Evolutionary conservation across 2,113 vertebrate species (phyloP).

Genomic region (Numida meleagris): DNA sequence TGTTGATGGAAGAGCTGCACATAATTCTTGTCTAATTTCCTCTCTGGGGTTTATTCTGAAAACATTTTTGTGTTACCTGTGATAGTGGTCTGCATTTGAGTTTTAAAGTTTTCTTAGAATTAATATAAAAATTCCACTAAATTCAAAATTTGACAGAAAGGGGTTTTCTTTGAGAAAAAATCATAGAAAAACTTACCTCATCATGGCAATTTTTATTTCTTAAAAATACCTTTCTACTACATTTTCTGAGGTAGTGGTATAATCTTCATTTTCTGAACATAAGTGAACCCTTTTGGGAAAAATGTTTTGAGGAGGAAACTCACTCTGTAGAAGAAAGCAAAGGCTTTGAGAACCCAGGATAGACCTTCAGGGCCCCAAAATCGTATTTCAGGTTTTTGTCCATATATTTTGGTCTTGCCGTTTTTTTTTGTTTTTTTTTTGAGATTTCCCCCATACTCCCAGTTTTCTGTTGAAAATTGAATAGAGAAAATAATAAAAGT

Average conservation of each 20-base stretch:
- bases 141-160: not conserved
- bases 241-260: not conserved
- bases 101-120: not conserved
- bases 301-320: not conserved
- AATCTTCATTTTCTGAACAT: not conserved
- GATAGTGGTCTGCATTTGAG: not conserved
- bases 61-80: not conserved
- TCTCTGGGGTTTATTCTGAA: not conserved
- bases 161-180: not conserved
- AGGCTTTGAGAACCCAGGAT: not conserved
- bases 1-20: not conserved
- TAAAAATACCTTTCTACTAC: rapidly evolving
- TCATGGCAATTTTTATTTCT: not conserved
- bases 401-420: not conserved
- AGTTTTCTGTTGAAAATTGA: not conserved
- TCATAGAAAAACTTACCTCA: not conserved
- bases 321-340: not conserved
- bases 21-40: not conserved
- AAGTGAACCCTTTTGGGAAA: not conserved
- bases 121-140: not conserved
- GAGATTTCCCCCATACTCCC: not conserved
- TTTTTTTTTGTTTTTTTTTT: too few relatives aligned
- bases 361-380: not conserved
- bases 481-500: not conserved
- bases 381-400: not conserved